These are phyloP conservation scores for Polymixis lichenea DNA, from an alignment of 2,888 invertebrate species.

Conservation along the genomic window DNA sequence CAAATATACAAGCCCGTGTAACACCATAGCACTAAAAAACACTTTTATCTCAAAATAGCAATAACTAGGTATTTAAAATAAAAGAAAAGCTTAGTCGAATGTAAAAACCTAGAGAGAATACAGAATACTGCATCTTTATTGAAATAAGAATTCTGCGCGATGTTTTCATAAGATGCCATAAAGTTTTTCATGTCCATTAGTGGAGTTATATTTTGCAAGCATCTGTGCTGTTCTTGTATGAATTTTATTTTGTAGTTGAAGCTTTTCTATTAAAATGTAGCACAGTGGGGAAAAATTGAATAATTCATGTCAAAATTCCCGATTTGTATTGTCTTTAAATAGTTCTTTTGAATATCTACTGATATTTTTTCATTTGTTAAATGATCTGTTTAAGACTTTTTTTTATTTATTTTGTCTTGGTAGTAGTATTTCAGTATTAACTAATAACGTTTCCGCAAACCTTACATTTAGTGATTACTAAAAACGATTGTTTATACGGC, in stretches of 20 bases:
- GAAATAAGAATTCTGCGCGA: constrained; percentile 35
- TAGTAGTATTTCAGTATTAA: neutral
- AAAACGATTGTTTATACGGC: too few relatives aligned
- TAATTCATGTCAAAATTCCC: neutral
- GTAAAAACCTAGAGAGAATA: constrained; percentile 17
- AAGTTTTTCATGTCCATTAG: constrained; percentile 61
- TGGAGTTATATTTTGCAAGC: constrained; percentile 32
- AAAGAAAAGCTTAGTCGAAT: neutral
- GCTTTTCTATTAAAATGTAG: constrained; percentile 4
- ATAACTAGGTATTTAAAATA: neutral
- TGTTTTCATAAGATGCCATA: constrained; percentile 49
- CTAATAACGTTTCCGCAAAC: too few relatives aligned
- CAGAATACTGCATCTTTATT: constrained; percentile 22
- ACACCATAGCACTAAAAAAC: neutral
- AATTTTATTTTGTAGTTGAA: constrained; percentile 22
- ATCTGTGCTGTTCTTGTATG: constrained; percentile 38
- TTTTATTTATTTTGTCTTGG: too few relatives aligned
- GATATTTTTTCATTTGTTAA: neutral
- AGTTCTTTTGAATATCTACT: neutral
- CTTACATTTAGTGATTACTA: neutral
- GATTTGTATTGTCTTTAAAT: too few relatives aligned
- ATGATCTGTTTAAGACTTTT: neutral
- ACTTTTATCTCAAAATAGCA: neutral
- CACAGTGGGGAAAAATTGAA: neutral
- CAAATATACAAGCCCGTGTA: neutral